Conservation (phyloP, 23 tunicate genomes). For the Clavelina lepadiformis region DNA sequence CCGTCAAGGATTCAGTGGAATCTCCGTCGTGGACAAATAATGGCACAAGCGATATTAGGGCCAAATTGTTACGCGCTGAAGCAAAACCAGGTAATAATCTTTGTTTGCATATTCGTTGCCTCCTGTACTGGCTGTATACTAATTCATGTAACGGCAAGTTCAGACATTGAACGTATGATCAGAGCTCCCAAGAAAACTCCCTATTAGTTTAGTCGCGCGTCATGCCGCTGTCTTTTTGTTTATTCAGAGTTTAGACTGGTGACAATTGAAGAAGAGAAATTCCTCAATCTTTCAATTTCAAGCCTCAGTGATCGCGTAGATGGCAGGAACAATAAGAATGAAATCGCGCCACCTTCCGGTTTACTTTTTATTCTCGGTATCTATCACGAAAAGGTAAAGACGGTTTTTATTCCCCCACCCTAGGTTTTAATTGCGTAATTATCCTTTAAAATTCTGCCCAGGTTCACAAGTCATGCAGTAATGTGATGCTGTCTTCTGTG, state of each 20-base stretch:
- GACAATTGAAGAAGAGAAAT: constrained; percentile 25
- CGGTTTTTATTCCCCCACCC: not conserved
- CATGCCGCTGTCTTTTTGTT: not conserved
- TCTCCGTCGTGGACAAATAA: constrained; percentile 1
- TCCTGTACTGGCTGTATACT: too few species aligned
- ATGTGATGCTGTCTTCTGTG: not conserved
- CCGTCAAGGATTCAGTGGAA: constrained; percentile 23
- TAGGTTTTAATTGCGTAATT: too few species aligned
- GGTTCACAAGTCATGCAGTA: not conserved
- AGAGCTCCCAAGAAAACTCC: too few species aligned
- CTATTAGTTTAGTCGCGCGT: too few species aligned
- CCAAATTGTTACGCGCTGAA: constrained; percentile 4
- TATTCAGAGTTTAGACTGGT: constrained; percentile 25
- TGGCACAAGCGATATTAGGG: constrained; percentile 10
- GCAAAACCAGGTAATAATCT: not conserved
- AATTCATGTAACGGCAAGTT: too few species aligned
- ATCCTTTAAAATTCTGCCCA: not conserved
- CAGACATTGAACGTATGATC: too few species aligned
- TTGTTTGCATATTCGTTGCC: too few species aligned
- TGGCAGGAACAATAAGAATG: not conserved
- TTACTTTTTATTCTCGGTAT: not conserved
- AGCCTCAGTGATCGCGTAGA: constrained; percentile 20
- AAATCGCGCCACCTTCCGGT: not conserved
- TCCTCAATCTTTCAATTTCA: constrained; percentile 23
- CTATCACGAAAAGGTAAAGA: constrained; percentile 5